phyloP scores from a whole-genome alignment of 2,113 vertebrate species.

The Microcebus lehilahytsara region DNA sequence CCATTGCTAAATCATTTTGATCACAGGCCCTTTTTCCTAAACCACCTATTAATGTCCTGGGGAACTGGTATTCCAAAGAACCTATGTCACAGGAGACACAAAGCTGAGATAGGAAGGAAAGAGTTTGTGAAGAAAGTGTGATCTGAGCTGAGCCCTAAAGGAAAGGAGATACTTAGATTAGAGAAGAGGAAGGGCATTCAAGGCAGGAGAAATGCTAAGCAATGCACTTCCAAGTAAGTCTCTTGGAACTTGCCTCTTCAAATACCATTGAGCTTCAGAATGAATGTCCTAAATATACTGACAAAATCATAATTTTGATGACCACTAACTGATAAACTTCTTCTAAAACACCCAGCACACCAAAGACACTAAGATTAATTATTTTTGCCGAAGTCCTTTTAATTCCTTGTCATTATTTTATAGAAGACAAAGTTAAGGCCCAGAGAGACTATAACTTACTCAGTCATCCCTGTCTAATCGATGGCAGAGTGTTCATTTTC shows the following conservation, averaged over 20 bases:
- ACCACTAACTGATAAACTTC: background rate
- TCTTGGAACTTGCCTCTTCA: background rate
- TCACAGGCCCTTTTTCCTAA: background rate
- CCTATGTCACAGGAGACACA: background rate
- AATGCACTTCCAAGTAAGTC: background rate
- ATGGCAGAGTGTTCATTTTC: conserved; percentile 47
- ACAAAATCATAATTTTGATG: conserved; percentile 14
- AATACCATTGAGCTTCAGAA: background rate
- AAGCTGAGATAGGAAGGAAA: background rate
- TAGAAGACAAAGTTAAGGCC: conserved; percentile 25
- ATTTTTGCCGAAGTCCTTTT: background rate
- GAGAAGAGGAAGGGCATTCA: background rate
- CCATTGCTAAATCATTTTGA: conserved; percentile 18
- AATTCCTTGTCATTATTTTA: conserved; percentile 16
- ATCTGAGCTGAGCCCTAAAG: background rate
- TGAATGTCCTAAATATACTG: background rate
- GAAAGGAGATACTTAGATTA: background rate
- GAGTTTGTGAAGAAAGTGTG: background rate
- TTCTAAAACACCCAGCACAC: background rate
- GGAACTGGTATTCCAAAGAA: background rate
- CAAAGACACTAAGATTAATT: background rate
- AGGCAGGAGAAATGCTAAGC: background rate
- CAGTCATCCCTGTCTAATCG: background rate
- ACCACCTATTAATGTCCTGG: background rate
- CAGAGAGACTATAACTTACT: conserved; percentile 48